Conservation (phyloP, 2,888 invertebrate species). For the Catocala nupta region DNA sequence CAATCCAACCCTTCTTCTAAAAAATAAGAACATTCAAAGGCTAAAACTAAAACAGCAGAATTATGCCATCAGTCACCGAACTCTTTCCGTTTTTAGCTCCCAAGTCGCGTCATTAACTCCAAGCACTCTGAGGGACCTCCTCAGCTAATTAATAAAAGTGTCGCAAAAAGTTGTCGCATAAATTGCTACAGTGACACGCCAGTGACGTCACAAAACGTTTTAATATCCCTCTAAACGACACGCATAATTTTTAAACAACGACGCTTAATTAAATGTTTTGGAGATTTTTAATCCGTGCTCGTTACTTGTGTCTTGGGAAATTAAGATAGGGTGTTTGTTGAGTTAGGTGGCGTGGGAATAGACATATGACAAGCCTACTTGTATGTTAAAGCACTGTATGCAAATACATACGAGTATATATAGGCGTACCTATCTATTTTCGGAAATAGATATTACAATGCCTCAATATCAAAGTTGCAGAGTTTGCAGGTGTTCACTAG, state of each 20-base stretch:
- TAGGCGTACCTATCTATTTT: no score
- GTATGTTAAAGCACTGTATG: no score
- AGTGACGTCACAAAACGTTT: constrained; percentile 50
- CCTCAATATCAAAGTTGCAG: no score
- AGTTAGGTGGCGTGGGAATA: no score
- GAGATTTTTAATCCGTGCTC: constrained; percentile 1
- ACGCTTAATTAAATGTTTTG: constrained; percentile 42
- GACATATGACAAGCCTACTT: no score
- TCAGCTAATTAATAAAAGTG: constrained; percentile 62
- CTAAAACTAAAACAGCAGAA: constrained; percentile 47
- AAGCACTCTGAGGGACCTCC: constrained; percentile 41
- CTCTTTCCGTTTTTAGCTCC: constrained; percentile 55
- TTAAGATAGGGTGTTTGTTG: not conserved
- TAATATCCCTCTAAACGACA: constrained; percentile 50
- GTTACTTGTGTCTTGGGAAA: not conserved
- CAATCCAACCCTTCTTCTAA: not conserved
- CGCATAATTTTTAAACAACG: constrained; percentile 43
- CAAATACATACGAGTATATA: no score
- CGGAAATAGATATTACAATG: no score
- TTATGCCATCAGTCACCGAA: constrained; percentile 49
- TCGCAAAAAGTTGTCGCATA: constrained; percentile 58
- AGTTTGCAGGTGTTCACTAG: no score
- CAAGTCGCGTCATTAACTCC: constrained; percentile 57
- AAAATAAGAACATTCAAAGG: constrained; percentile 20
- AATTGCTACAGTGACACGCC: constrained; percentile 50